Evolutionary conservation across 2,888 invertebrate species (phyloP), one percentile per base, ranked within the genome.

Genomic region (Cryptosula pallasiana): DNA sequence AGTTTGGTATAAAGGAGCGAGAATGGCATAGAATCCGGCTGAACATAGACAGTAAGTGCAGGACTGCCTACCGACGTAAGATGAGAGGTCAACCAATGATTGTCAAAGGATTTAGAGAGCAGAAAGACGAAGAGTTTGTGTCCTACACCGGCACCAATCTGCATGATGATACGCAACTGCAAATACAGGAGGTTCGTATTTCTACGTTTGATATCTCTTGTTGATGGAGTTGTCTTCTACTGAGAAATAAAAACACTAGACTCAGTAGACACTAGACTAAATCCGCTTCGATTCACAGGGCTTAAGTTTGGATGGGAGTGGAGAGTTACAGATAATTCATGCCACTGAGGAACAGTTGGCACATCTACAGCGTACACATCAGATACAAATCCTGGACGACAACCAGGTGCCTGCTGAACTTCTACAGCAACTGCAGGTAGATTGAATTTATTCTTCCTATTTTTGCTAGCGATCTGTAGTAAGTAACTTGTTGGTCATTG

Each of bases 11-110:
- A 55, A 82, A 85, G n/a, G 87, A 87, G 75, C 81, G 82, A 74
- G 86, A 87, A 74, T 87, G 87, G 87, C 86, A 86, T 74, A 80
- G 86, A 75, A 87, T 87, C 71, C 87, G 87, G 77, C 86, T 86
- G 76, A 87, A 87, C 77, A 85, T 87, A 75, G 87, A 87, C 79
- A 87, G 87, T 58, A 87, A 87, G 77, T 87, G 87, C 77, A 80
- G 87, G 45, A 86, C 87, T 54, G 87, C 87, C 1, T 87, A 81
- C 77, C 78, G 81, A 55, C 78, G 81, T 32, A 78, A 80, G 73
- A 78, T 79, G 74, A 76, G 80, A 54, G 83, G 83, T 45, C 79
- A 81, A 78, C 55, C 45, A 23, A 54, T 63, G 63, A n/a, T 63
- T 32, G 63, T 63, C 5, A 63, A 63, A n/a, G 27, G 27, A 5